Percentiles rank a stretch among this genome's conserved stretches.
These are phyloP conservation scores for Sigmodon hispidus DNA, from an alignment of 2,113 vertebrate genomes.

Conservation along the genomic window DNA sequence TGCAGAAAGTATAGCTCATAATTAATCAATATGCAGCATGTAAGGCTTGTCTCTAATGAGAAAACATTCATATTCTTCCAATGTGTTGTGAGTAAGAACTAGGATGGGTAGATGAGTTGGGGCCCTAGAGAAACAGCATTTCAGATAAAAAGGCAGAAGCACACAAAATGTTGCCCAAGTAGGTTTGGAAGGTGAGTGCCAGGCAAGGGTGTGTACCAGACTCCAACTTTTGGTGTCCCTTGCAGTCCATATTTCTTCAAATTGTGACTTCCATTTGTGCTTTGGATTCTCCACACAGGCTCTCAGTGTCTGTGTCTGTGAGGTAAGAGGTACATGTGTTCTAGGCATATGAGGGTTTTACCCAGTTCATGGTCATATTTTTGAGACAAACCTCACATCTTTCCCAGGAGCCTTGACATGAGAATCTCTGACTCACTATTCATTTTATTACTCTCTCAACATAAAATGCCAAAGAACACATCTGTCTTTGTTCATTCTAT, in stretches of 20 bases:
- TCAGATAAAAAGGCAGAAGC: not conserved
- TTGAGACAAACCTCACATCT: not conserved
- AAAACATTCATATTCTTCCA: not conserved
- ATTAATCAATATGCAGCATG: not conserved
- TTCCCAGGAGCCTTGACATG: not conserved
- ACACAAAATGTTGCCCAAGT: not conserved
- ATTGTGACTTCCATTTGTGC: not conserved
- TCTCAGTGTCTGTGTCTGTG: not conserved
- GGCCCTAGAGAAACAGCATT: not conserved
- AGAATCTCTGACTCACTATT: not conserved
- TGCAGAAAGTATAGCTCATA: rapidly evolving
- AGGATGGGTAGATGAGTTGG: not conserved
- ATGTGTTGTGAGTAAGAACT: too few species aligned
- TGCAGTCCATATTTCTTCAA: not conserved
- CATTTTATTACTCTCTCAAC: not conserved
- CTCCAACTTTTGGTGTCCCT: not conserved
- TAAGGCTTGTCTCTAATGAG: not conserved
- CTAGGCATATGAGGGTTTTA: not conserved
- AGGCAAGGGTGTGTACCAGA: not conserved
- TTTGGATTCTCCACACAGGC: not conserved
- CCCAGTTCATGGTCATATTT: not conserved
- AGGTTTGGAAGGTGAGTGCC: not conserved
- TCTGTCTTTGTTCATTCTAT: not conserved
- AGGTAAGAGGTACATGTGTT: not conserved
- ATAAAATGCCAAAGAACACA: not conserved